Evolutionary conservation across 2,797 vertebrate species (phyloP), one percentile per base, ranked within the genome.

Genomic region (Xyrichtys novacula): DNA sequence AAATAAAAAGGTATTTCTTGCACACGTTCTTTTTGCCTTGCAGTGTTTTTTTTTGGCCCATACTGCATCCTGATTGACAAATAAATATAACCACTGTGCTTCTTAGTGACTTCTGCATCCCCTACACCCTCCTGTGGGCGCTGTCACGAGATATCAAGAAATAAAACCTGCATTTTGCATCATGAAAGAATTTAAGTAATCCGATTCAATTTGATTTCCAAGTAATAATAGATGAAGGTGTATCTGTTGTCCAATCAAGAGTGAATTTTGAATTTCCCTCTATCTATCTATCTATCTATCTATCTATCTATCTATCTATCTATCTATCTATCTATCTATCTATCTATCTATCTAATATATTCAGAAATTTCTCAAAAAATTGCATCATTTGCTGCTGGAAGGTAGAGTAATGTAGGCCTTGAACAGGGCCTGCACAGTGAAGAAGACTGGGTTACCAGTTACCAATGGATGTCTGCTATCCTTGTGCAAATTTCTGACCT

Each of bases 11-110:
- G n/a, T 34, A 20, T n/a, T 23, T 5, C 11, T 20, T 48, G 23
- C 47, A 46, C 5, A n/a, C 28, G 31, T 34, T n/a, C 64, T 53
- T 68, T 25, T 44, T 63, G 20, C 53, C 48, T n/a, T 57, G 28
- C 32, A 20, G 8, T 17, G 14, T 54, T 20, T 4, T 54, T 20
- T 4, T 64, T 57, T 16, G 31, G 34, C 53, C 20, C 70, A 55
- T 42, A 2, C 28, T 65, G 49, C 40, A 38, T 69, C 70, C 65
- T 40, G 3, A 42, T 55, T 29, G 9, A 40, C 42, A 32, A 22
- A 47, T 58, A 11, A n/a, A n/a, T n/a, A 54, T 23, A 29, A 16
- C 20, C 26, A 20, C 31, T 55, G 23, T 25, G 16, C 34, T 47
- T 39, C 23, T 39, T n/a, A n/a, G n/a, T n/a, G n/a, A 10, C 20